Percentiles rank a stretch among this genome's conserved stretches.
These are phyloP conservation scores for Anguilla megastoma DNA, from an alignment of 2,797 vertebrate species.

Conservation along the genomic window DNA sequence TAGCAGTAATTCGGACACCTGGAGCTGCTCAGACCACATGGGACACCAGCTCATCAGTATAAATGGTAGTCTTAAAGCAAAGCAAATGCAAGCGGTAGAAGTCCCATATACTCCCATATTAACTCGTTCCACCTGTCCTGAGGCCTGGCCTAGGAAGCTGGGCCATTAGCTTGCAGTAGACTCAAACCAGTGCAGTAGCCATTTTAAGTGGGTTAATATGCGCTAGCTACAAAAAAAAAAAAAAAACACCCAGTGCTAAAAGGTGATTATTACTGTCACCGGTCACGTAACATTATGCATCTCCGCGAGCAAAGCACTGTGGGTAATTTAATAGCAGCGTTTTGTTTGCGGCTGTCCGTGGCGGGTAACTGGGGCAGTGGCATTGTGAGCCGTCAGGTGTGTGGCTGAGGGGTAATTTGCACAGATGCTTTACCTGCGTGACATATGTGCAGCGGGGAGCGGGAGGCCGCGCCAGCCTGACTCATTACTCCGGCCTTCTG, in stretches of 20 bases:
- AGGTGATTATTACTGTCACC: neutral
- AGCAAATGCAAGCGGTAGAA: constrained; percentile 1
- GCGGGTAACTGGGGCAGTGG: neutral
- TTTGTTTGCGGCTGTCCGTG: neutral
- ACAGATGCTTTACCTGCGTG: constrained; percentile 37
- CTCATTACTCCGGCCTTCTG: constrained; percentile 26
- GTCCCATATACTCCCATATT: constrained; percentile 17
- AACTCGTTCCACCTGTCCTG: constrained; percentile 19
- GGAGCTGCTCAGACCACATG: constrained; percentile 51
- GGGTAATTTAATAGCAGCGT: neutral
- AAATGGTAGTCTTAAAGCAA: constrained; percentile 46
- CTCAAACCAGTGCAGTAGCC: neutral
- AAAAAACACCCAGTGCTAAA: neutral
- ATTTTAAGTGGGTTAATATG: no score
- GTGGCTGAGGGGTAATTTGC: neutral
- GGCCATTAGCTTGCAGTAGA: neutral
- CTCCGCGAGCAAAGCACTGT: neutral
- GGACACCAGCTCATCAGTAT: constrained; percentile 35
- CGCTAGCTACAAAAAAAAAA: neutral
- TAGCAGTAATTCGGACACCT: constrained; percentile 41
- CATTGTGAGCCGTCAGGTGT: neutral
- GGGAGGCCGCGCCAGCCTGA: neutral
- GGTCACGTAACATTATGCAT: neutral
- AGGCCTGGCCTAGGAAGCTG: neutral
- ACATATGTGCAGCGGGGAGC: constrained; percentile 43